Percentiles rank a stretch among this genome's conserved stretches.
phyloP scores from a whole-genome alignment of 2,888 invertebrate genomes.

The Encarsia formosa region DNA sequence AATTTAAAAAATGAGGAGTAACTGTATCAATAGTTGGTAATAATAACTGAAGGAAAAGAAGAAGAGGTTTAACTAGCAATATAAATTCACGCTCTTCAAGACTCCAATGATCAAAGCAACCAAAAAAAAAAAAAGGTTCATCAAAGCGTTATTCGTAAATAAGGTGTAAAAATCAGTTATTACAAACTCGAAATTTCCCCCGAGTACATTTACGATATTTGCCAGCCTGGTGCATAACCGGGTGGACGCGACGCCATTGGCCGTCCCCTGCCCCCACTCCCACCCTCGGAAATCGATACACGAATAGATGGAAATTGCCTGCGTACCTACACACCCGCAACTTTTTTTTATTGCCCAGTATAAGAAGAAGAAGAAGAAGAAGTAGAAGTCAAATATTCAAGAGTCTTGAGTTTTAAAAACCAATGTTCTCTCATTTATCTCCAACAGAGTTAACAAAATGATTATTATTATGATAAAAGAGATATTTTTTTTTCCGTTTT shows the following conservation, averaged over 20 bases:
- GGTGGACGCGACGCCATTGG: not conserved
- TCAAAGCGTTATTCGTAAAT: too few relatives aligned
- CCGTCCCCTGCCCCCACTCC: not conserved
- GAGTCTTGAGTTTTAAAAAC: not conserved
- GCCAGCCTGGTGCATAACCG: not conserved
- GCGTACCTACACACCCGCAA: too few relatives aligned
- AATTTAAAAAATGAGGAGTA: too few relatives aligned
- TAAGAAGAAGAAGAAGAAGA: too few relatives aligned
- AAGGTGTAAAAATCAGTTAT: slow-evolving; percentile 14
- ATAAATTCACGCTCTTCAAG: too few relatives aligned
- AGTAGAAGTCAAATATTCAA: not conserved
- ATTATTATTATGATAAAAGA: not conserved
- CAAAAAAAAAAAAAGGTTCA: too few relatives aligned
- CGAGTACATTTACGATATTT: slow-evolving; percentile 14
- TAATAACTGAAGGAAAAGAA: too few relatives aligned
- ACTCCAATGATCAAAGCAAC: too few relatives aligned
- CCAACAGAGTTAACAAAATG: not conserved
- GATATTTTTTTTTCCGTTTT: too few relatives aligned
- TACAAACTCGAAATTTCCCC: slow-evolving; percentile 15
- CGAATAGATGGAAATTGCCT: slow-evolving; percentile 14
- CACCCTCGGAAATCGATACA: slow-evolving; percentile 11
- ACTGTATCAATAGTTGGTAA: too few relatives aligned
- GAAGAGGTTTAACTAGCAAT: too few relatives aligned
- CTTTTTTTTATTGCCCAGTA: too few relatives aligned
- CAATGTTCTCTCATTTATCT: not conserved